A percentile compares a stretch with the other conserved stretches of the same genome.
These are phyloP conservation scores for Laterallus jamaicensis DNA, from an alignment of 2,113 vertebrate genomes.

Conservation along the genomic window DNA sequence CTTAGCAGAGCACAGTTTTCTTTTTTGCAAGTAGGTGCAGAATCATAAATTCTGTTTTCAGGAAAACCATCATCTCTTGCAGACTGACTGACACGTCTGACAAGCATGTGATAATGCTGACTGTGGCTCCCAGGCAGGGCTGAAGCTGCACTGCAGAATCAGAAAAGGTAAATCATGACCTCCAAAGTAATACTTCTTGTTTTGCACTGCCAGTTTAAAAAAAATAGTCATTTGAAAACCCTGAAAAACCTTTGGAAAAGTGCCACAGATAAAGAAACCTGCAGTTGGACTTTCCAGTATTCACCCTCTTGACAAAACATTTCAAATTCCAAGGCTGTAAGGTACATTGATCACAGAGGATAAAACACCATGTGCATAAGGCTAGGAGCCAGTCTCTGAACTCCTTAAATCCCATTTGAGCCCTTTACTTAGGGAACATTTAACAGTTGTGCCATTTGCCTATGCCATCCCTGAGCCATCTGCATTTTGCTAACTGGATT, in stretches of 20 bases:
- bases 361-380: neutral
- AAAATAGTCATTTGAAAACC: neutral
- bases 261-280: neutral
- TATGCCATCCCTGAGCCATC: neutral
- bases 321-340: neutral
- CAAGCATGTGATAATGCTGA: neutral
- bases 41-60: neutral
- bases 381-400: neutral
- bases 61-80: neutral
- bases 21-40: neutral
- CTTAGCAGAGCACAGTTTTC: neutral
- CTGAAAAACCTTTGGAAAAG: neutral
- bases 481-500: conserved; percentile 13
- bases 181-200: neutral
- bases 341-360: neutral
- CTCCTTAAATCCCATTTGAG: conserved; percentile 22
- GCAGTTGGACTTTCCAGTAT: neutral
- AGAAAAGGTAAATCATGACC: neutral
- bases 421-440: neutral
- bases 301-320: neutral
- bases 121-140: neutral
- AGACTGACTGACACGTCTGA: neutral
- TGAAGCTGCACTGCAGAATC: neutral
- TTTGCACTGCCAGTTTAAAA: neutral
- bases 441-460: conserved; percentile 38